Evolutionary conservation across 1,140 invertebrate genomes (phyloP), one percentile per base, ranked within the genome.

Genomic region (Melipona quadrifasciata): DNA sequence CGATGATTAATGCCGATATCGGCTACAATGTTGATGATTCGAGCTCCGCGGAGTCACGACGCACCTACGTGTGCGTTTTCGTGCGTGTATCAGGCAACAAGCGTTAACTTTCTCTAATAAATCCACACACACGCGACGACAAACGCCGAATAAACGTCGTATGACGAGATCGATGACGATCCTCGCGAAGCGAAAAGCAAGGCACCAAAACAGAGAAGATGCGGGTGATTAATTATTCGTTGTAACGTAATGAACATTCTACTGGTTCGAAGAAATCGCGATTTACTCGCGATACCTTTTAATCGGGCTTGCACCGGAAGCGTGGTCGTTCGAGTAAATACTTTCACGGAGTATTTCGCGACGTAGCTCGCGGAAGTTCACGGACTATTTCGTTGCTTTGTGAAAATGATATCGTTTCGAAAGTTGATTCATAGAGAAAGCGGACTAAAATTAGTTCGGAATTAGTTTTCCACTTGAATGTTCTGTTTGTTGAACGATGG

Each of bases 91-190:
- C 19, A 53, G 14, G 75, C 11, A 65, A 78, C 61, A 55, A 47
- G 74, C 47, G 47, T 78, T 31, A 68, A 86, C 87, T 88, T 88
- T 88, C 87, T 72, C 87, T 80, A 88, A 88, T 88, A 88, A 88
- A 88, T 88, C 78, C 84, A 55, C 75, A n/a, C 39, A 47, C 39
- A 47, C 39, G 58, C 31, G 14, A 82, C 65, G 72, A 84, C 57
- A 67, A 12, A 31, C 72, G 47, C 12, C 57, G 51, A 80, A 76
- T 80, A 75, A 87, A 87, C 87, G 39, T 61, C 55, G 71, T 58
- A n/a, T n/a, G n/a, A n/a, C 61, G 58, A 24, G 58, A 47, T 47
- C 70, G 27, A 64, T 6, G 5, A 75, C 55, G 31, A 55, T 27
- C 16, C 58, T 61, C n/a, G 5, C 58, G 12, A n/a, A 61, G 24